A percentile compares a stretch with the other conserved stretches of the same genome.
Evolutionary conservation across 2,113 vertebrate species (phyloP).

Genomic region (Epinephelus moara): DNA sequence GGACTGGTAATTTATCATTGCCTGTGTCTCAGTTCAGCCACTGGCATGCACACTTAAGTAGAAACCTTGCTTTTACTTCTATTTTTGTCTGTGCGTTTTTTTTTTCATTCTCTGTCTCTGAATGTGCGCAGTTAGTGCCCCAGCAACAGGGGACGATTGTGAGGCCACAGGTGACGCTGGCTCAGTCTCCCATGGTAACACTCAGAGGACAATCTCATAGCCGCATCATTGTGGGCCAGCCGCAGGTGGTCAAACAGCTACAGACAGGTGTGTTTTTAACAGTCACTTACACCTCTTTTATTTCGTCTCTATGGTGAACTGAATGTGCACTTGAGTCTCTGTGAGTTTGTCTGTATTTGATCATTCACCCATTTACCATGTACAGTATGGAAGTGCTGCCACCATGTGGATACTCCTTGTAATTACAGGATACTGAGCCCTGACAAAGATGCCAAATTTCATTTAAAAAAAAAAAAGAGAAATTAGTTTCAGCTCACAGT

Average conservation of each 20-base stretch:
- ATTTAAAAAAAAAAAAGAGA: not conserved
- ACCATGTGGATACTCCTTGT: slow-evolving; percentile 46
- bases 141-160: slow-evolving; percentile 89
- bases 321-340: not conserved
- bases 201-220: slow-evolving; percentile 87
- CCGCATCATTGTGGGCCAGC: slow-evolving; percentile 90
- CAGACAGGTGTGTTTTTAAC: slow-evolving; percentile 86
- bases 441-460: not conserved
- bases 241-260: slow-evolving; percentile 89
- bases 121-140: slow-evolving; percentile 85
- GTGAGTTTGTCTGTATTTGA: not conserved
- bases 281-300: not conserved
- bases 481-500: not conserved
- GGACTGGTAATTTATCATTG: slow-evolving; percentile 83
- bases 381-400: slow-evolving; percentile 36
- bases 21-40: not conserved
- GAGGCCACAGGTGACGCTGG: slow-evolving; percentile 90
- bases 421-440: not conserved
- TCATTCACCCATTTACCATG: not conserved
- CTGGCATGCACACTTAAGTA: not conserved
- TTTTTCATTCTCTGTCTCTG: slow-evolving; percentile 16
- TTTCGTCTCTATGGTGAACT: not conserved
- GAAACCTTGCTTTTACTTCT: slow-evolving; percentile 2
- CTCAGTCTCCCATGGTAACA: slow-evolving; percentile 91
- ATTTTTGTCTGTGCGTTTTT: not conserved